Percentiles rank a stretch among this genome's conserved stretches.
These are phyloP conservation scores for Holothuria scabra DNA, from an alignment of 53 echinoderm and acorn worm genomes.

Conservation along the genomic window DNA sequence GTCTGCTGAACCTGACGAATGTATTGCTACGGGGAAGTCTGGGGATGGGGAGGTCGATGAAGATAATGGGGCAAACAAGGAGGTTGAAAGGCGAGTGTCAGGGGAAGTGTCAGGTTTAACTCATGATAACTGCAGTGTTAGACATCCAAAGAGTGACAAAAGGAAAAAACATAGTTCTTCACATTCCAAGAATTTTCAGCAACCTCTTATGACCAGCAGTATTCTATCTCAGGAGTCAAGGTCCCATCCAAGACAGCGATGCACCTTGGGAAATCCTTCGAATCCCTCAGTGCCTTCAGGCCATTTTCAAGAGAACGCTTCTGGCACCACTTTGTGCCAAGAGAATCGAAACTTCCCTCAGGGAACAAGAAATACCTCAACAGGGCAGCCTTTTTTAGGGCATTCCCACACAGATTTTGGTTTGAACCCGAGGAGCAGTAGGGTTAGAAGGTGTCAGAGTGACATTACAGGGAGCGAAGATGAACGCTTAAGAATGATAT, in stretches of 20 bases:
- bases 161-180: too few relatives aligned
- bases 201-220: too few relatives aligned
- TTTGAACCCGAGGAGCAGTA: conserved; percentile 23
- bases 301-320: background rate
- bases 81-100: too few relatives aligned
- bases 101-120: too few relatives aligned
- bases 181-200: too few relatives aligned
- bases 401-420: conserved; percentile 51
- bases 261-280: conserved; percentile 1
- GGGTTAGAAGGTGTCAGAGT: background rate
- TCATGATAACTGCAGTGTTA: too few relatives aligned
- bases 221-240: background rate
- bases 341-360: conserved; percentile 43
- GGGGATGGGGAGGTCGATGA: too few relatives aligned
- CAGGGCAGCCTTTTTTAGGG: conserved; percentile 48
- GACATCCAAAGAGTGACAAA: too few relatives aligned
- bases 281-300: background rate
- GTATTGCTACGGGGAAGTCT: too few relatives aligned
- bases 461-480: conserved; percentile 41
- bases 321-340: background rate
- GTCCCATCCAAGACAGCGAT: background rate
- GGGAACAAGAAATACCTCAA: conserved; percentile 39
- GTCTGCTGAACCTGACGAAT: too few relatives aligned
- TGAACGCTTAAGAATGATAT: conserved; percentile 23
- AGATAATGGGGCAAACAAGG: too few relatives aligned